These are phyloP conservation scores for Proctacanthus coquilletti DNA, from an alignment of 1,140 invertebrate genomes.

Conservation along the genomic window DNA sequence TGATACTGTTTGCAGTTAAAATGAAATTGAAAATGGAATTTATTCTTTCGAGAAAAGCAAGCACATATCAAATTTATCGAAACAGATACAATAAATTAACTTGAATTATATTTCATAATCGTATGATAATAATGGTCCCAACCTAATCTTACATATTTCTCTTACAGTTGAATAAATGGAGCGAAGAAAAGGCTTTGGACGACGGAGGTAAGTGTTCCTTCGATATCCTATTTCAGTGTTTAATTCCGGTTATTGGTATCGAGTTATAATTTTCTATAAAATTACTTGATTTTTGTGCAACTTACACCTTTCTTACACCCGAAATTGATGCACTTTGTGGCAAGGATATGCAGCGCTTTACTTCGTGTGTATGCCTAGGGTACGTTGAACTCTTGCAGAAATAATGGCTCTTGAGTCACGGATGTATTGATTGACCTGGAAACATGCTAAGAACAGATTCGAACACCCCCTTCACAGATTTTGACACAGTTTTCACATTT, in stretches of 20 bases:
- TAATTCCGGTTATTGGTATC: not conserved
- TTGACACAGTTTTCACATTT: not conserved
- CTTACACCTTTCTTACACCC: not conserved
- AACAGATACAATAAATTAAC: no score
- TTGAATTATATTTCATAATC: no score
- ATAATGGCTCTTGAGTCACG: constrained; percentile 1
- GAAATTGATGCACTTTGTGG: not conserved
- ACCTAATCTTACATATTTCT: no score
- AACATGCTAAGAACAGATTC: not conserved
- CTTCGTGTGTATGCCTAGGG: not conserved
- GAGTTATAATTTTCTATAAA: not conserved
- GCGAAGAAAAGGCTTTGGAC: constrained; percentile 23
- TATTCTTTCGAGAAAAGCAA: no score
- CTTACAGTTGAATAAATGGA: constrained; percentile 28
- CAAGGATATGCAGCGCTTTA: not conserved
- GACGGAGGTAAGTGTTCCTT: constrained; percentile 22
- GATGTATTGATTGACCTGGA: constrained; percentile 2
- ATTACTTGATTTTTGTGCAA: not conserved
- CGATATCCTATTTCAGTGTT: constrained; percentile 2
- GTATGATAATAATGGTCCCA: no score
- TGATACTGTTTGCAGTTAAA: no score
- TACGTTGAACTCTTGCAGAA: not conserved
- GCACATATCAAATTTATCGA: no score
- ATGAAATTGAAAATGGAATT: no score
- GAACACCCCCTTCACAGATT: not conserved